These are phyloP conservation scores for Oncorhynchus mykiss DNA, from an alignment of 2,113 vertebrate genomes.

Conservation along the genomic window DNA sequence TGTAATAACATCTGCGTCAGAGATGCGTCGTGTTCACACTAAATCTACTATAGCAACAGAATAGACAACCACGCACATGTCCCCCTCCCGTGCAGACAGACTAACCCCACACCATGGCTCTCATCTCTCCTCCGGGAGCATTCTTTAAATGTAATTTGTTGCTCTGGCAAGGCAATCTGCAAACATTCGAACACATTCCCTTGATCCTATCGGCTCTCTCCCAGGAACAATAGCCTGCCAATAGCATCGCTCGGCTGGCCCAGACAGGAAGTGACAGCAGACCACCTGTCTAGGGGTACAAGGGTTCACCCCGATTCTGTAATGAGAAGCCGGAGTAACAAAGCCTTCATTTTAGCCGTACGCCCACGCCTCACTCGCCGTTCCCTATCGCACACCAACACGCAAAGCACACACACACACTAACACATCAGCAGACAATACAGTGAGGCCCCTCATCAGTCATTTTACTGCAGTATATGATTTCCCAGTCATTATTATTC, in stretches of 20 bases:
- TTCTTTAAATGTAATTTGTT: conserved; percentile 68
- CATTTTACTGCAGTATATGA: conserved; percentile 25
- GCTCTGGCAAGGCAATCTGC: conserved; percentile 65
- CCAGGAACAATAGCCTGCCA: conserved; percentile 67
- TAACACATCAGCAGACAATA: conserved; percentile 8
- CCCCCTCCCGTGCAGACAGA: not conserved
- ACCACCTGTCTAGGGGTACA: conserved; percentile 59
- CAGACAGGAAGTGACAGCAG: conserved; percentile 72
- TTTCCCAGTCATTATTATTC: conserved; percentile 58
- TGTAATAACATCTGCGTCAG: too few species aligned
- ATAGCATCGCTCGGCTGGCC: conserved; percentile 52
- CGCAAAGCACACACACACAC: conserved; percentile 36
- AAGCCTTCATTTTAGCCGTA: conserved; percentile 57
- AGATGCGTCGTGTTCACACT: too few species aligned
- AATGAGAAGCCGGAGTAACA: conserved; percentile 61
- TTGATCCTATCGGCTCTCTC: conserved; percentile 60
- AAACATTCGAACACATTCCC: conserved; percentile 72
- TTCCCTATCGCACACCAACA: conserved; percentile 65
- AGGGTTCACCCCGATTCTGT: conserved; percentile 65
- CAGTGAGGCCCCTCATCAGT: conserved; percentile 51
- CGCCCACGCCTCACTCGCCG: not conserved
- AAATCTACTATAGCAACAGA: too few species aligned
- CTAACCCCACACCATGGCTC: conserved; percentile 55
- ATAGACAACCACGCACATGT: too few species aligned
- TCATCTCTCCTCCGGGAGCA: conserved; percentile 63